Evolutionary conservation across 2,113 vertebrate species (phyloP).

Genomic region (Oreotrochilus melanogaster): DNA sequence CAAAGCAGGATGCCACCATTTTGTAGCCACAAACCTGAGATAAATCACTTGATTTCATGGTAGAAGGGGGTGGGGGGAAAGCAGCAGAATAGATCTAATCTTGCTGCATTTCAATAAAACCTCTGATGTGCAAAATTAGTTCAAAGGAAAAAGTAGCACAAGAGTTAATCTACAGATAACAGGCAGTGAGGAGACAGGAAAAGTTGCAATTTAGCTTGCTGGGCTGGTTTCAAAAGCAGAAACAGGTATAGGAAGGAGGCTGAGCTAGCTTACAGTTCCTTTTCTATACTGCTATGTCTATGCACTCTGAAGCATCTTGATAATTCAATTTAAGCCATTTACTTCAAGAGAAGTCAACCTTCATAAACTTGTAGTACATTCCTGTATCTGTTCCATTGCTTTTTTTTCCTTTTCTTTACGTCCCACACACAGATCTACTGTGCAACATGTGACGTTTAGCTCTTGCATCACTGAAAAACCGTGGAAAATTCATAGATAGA

Average conservation of each 20-base stretch:
- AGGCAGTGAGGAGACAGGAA: background rate
- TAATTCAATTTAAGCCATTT: background rate
- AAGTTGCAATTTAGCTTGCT: background rate
- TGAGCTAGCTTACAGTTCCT: background rate
- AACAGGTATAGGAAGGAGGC: background rate
- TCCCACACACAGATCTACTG: background rate
- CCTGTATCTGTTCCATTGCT: background rate
- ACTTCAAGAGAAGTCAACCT: background rate
- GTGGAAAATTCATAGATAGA: background rate
- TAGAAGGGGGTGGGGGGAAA: accelerated
- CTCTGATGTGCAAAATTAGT: background rate
- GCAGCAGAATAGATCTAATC: background rate
- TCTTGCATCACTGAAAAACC: background rate
- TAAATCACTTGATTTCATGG: background rate
- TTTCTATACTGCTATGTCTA: background rate
- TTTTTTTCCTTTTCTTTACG: background rate
- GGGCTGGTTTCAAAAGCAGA: background rate
- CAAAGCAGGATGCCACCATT: background rate
- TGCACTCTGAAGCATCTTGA: background rate
- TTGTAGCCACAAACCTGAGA: background rate
- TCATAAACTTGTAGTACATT: background rate
- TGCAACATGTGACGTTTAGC: background rate
- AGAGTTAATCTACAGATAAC: background rate
- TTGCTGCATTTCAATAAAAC: background rate
- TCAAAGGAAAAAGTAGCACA: background rate